Base-by-base conservation (phyloP, 2,797 vertebrate genomes). In the Tinamus major region DNA sequence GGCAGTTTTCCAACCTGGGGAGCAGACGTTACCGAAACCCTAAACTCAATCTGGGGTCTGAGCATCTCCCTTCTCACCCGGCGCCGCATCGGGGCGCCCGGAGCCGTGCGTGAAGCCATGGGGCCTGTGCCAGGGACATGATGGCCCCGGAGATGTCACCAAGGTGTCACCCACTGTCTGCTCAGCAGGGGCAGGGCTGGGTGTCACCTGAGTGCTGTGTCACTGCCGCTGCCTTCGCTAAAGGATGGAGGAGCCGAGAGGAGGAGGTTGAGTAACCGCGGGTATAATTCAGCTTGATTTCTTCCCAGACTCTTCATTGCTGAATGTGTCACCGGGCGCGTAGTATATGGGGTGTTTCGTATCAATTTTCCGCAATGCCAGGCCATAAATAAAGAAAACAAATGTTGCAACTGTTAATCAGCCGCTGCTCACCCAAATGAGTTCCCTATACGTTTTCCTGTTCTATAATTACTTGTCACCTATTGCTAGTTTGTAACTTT, bases 391-490 rank as follows among this genome's bases (percentile, higher is more conserved):
- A 96, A 95, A 85, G 91, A 87, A 94, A 96, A 97, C 69, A 93
- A 95, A 96, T 95, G 93, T 44, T 56, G 80, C 4, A 15, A 24
- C 86, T 20, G 63, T 94, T 97, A 95, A 96, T 97, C 96, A 97
- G 87, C 17, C 0, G 63, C 92, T 85, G 83, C 88, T 97, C 94
- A 81, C 95, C 89, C 95, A 94, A 94, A 95, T 89, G 93, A 96
- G 87, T 16, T 95, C 79, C 92, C 78, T 72, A 62, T 90, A 71
- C 85, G 6, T 96, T 94, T 94, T 76, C 94, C 95, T 94, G 89
- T 49, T 93, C 95, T 71, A 33, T 95, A 97, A 97, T 97, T 94
- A 94, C 96, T 96, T 97, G 96, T 96, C 95, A 95, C 85, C 92
- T 87, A 48, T 75, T 90, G 90, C 94, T 87, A 87, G 37, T 92